Base-by-base conservation (phyloP, 2,797 vertebrate genomes). In the Pseudomugil tenellus region DNA sequence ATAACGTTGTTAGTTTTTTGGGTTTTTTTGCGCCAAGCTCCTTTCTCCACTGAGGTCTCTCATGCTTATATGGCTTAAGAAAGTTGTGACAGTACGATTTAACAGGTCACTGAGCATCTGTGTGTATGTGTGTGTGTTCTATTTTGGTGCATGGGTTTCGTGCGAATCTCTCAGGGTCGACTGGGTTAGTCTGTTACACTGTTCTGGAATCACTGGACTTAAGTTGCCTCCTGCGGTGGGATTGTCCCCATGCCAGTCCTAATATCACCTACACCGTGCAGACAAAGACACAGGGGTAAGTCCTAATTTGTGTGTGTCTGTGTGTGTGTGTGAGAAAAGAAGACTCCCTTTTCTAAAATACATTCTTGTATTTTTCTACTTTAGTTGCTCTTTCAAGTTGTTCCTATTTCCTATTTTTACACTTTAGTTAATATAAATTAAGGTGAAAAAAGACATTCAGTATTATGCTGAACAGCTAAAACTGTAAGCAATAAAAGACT, bases 181-280 rank as follows among this genome's bases (percentile, higher is more conserved):
- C 61, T n/a, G 80, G 80, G 49, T 85, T 81, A 70, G 80, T 80
- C 65, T 93, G 93, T 63, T 74, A 74, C 70, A 81, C 86, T 3
- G 68, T 72, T 0, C 71, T 94, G 77, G 84, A 84, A 55, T 88
- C 85, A 6, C 70, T 89, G 83, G 84, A 94, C 60, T 91, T 94
- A 76, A 80, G 87, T 63, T 92, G 91, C 80, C 78, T 89, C 81
- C 84, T 94, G 85, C 81, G 74, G 80, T 94, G 94, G 94, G 78
- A 83, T 80, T 93, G 94, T 85, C 81, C 88, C 53, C 63, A 70
- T 26, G 84, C 87, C 82, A 74, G 70, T 58, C 70, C 86, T 72
- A 90, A 90, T 60, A 82, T 87, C 46, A 91, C 86, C 70, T 94
- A 89, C 64, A 93, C 79, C 0, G 93, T 94, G 35, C 89, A 92